A percentile compares a stretch with the other conserved stretches of the same genome.
phyloP scores from a whole-genome alignment of 2,888 invertebrate genomes.

The Ypsolopha scabrella region DNA sequence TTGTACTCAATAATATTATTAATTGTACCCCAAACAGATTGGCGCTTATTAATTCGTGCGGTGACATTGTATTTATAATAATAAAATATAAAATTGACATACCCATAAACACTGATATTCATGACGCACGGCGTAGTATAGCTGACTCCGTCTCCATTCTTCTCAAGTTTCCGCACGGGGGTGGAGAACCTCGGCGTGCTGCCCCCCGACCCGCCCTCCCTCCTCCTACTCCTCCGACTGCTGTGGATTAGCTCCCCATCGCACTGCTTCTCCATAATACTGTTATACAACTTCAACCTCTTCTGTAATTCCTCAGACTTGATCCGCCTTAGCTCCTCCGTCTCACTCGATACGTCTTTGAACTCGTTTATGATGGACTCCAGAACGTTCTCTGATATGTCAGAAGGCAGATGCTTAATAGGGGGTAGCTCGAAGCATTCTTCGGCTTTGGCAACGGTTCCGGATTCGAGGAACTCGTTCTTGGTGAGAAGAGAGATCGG shows the following conservation, averaged over 20 bases:
- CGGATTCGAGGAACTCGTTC: conserved; percentile 34
- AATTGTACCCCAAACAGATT: too few relatives aligned
- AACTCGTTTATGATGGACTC: conserved; percentile 58
- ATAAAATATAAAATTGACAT: conserved; percentile 10
- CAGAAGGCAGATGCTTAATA: conserved; percentile 57
- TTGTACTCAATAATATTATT: too few relatives aligned
- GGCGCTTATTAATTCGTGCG: too few relatives aligned
- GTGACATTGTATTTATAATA: too few relatives aligned
- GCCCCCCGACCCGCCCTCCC: conserved; percentile 30
- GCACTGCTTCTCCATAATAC: conserved; percentile 76
- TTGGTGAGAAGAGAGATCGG: conserved; percentile 45
- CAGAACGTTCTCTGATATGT: conserved; percentile 50
- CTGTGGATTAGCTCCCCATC: conserved; percentile 78
- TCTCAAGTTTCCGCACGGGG: conserved; percentile 19
- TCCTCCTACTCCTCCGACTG: conserved; percentile 45
- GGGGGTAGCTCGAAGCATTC: conserved; percentile 82
- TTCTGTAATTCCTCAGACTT: conserved; percentile 43
- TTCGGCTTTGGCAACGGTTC: conserved; percentile 71
- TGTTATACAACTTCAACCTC: conserved; percentile 75
- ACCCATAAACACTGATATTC: conserved; percentile 41
- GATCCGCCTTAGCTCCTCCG: conserved; percentile 34
- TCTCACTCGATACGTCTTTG: conserved; percentile 39
- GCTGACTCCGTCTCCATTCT: conserved; percentile 22
- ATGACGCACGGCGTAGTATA: conserved; percentile 47
- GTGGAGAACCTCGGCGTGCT: conserved; percentile 31